phyloP scores from a whole-genome alignment of 2,888 invertebrate genomes.

The Phyto melanocephala region DNA sequence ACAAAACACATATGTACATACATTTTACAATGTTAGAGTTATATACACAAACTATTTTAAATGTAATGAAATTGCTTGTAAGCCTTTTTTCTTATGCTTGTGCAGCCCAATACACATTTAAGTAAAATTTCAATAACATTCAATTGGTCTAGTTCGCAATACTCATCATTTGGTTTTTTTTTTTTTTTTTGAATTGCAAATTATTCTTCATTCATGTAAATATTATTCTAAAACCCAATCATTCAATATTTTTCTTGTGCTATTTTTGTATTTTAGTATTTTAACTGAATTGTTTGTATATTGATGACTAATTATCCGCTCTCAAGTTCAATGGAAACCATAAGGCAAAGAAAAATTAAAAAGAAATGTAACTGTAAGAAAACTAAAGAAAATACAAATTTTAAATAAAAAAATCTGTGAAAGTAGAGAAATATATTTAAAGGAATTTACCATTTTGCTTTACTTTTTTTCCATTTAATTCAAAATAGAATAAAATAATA shows the following conservation, averaged over 20 bases:
- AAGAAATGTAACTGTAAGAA: constrained; percentile 6
- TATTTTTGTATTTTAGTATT: background rate
- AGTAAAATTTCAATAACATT: background rate
- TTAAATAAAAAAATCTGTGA: background rate
- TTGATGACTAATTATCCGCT: constrained; percentile 59
- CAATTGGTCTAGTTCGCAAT: background rate
- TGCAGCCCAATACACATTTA: background rate
- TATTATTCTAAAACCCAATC: background rate
- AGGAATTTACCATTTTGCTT: background rate
- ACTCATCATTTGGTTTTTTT: background rate
- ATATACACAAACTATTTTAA: no score
- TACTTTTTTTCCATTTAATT: background rate
- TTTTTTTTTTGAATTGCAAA: no score
- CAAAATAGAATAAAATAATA: background rate
- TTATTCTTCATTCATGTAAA: background rate
- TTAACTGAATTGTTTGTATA: constrained; percentile 3
- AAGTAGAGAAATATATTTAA: background rate
- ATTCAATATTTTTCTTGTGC: background rate
- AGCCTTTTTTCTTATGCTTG: no score
- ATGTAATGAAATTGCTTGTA: no score
- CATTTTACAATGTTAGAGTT: no score
- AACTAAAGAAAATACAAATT: background rate
- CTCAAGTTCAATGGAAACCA: constrained; percentile 62
- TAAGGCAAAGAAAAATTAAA: constrained; percentile 29
- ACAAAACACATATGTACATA: no score